These are phyloP conservation scores for Cryptosula pallasiana DNA, from an alignment of 2,888 invertebrate genomes.

Conservation along the genomic window DNA sequence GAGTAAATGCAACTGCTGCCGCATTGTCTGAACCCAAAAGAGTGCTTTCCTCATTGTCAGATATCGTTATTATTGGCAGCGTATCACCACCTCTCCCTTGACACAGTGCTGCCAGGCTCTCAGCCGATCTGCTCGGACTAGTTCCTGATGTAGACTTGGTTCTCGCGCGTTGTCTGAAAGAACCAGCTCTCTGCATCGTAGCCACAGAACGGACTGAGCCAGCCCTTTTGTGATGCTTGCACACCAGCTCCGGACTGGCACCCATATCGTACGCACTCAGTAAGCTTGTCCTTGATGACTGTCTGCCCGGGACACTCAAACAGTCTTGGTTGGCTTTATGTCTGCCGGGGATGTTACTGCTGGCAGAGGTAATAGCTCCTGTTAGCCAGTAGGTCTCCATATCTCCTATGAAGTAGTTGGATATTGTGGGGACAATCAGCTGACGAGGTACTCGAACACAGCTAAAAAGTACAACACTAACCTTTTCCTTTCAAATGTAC, in stretches of 20 bases:
- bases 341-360: background rate
- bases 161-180: background rate
- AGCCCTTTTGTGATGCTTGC: background rate
- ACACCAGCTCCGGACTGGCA: background rate
- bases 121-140: background rate
- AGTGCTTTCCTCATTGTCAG: background rate
- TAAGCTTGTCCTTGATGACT: background rate
- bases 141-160: background rate
- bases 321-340: background rate
- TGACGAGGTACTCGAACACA: too few relatives aligned
- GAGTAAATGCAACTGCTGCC: background rate
- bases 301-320: background rate
- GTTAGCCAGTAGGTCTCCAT: slow-evolving; percentile 24
- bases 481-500: slow-evolving; percentile 22
- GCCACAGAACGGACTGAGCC: background rate
- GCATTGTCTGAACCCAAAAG: background rate
- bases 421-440: background rate
- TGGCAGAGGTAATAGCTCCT: background rate
- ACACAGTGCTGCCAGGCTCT: background rate
- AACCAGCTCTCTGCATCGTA: background rate
- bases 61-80: background rate
- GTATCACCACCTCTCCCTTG: background rate
- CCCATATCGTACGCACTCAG: background rate
- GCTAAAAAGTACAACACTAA: too few relatives aligned
- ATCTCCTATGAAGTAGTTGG: background rate